A percentile compares a stretch with the other conserved stretches of the same genome.
phyloP scores from a whole-genome alignment of 53 echinoderm and acorn worm genomes.

The Antedon mediterranea region DNA sequence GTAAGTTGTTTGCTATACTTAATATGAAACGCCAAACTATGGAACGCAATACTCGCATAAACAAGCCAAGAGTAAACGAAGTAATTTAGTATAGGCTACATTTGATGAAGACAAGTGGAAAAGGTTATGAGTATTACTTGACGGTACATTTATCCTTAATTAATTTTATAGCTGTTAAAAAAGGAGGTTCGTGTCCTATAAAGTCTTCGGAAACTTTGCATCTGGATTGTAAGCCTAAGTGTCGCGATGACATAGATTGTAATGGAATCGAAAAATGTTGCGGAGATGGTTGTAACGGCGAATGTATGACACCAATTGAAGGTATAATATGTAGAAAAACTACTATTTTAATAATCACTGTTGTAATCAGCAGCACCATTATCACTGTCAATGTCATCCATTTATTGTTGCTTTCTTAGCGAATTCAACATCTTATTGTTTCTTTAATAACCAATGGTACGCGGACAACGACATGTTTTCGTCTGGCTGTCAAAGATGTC shows the following conservation, averaged over 20 bases:
- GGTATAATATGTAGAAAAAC: too few species aligned
- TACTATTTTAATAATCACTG: too few species aligned
- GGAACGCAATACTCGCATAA: too few species aligned
- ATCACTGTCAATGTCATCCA: too few species aligned
- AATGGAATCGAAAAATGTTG: background rate
- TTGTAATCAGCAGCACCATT: too few species aligned
- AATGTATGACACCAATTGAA: background rate
- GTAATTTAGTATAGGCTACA: too few species aligned
- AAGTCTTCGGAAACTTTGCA: background rate
- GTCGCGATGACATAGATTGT: background rate
- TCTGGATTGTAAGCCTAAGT: background rate
- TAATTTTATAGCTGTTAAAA: background rate
- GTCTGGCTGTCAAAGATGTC: background rate
- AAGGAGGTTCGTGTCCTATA: background rate
- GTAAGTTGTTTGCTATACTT: too few species aligned
- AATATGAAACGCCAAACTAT: too few species aligned
- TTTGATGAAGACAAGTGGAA: too few species aligned
- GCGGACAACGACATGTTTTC: background rate
- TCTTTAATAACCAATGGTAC: background rate
- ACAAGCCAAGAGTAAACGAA: too few species aligned
- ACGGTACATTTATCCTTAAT: background rate
- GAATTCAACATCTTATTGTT: background rate
- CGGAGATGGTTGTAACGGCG: background rate
- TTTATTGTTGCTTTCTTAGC: background rate
- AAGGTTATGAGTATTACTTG: too few species aligned